These are phyloP conservation scores for Ichneumoninae sp. DNA, from an alignment of 2,888 invertebrate species.

Conservation along the genomic window DNA sequence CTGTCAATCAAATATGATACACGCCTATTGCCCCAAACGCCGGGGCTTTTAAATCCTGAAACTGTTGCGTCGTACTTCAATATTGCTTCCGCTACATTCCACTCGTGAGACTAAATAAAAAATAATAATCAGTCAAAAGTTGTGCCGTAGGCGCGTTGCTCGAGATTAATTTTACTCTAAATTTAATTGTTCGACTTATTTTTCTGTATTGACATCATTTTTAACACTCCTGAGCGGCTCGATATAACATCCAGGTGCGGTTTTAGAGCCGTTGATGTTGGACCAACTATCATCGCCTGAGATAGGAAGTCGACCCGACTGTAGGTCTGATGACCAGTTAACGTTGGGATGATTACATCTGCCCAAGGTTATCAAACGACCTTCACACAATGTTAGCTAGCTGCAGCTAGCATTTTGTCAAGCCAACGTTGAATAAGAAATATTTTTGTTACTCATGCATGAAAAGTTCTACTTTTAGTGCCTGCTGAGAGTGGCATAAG, in stretches of 20 bases:
- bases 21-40: constrained; percentile 84
- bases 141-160: neutral
- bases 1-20: constrained; percentile 91
- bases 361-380: too few relatives aligned
- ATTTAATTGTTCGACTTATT: constrained; percentile 41
- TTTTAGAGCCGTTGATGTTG: too few relatives aligned
- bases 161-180: constrained; percentile 20
- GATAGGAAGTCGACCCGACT: too few relatives aligned
- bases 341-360: too few relatives aligned
- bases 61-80: constrained; percentile 32
- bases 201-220: neutral
- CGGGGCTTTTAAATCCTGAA: constrained; percentile 41
- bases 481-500: too few relatives aligned
- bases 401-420: too few relatives aligned
- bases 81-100: constrained; percentile 32
- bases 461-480: too few relatives aligned
- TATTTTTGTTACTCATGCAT: too few relatives aligned
- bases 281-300: too few relatives aligned
- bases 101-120: neutral
- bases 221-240: neutral
- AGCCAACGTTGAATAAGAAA: too few relatives aligned
- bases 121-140: neutral
- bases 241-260: neutral
- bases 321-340: too few relatives aligned
- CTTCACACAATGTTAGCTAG: too few relatives aligned